Evolutionary conservation across 2,797 vertebrate species (phyloP), one percentile per base, ranked within the genome.

Genomic region (Schizopygopsis malacanthus): DNA sequence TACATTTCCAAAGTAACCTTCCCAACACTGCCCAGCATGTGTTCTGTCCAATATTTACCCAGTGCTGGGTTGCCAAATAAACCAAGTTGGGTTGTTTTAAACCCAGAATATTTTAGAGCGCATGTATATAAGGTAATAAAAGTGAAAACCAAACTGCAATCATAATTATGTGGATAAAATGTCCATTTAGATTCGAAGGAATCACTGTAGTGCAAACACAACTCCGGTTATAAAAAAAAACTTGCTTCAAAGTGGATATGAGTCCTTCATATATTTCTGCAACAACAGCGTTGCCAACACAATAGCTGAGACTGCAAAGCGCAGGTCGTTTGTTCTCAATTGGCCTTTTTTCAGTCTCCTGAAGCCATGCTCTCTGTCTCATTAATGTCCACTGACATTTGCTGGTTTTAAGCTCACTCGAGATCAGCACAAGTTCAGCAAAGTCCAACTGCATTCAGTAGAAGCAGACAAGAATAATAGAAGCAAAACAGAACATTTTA

Each of bases 331-430:
- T 63, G 73, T 72, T 75, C 81, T 80, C 65, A 86, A 76, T 63
- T 39, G 43, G 43, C 50, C n/a, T 83, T 71, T 76, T 69, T 52
- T 78, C 41, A 56, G n/a, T 73, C 69, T 86, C 72, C 45, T 78
- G 69, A 56, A 70, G 61, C 70, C 11, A 63, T 81, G 71, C 67
- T 65, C 78, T 84, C 50, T n/a, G 25, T 78, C 78, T 77, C 50
- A 41, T 78, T 67, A 84, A 89, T 81, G 65, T 67, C 63, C 69
- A n/a, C 54, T 45, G 69, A 85, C 77, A 76, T 87, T 50, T 80
- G 75, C 67, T 69, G 67, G 70, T 25, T 75, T 67, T 39, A 28
- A 8, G 1, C 59, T 87, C 47, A 54, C 47, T 72, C 71, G 43
- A 76, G 72, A 37, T 45, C 47, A 73, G 71, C 45, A 41, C 70